These are phyloP conservation scores for Zelleria hepariella DNA, from an alignment of 2,888 invertebrate species.

Conservation along the genomic window DNA sequence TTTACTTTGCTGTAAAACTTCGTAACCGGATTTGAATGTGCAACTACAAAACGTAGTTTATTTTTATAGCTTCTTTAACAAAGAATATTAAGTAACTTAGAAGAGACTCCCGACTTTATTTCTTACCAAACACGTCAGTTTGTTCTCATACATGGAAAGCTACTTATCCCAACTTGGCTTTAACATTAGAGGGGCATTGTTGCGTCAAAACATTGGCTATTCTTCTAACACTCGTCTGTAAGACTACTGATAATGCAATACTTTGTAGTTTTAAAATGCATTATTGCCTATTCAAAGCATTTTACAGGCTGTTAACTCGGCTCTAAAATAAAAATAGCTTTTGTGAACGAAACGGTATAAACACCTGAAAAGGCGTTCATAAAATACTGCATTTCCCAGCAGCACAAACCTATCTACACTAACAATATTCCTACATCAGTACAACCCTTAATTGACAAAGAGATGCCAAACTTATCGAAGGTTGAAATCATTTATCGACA, in stretches of 20 bases:
- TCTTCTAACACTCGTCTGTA: background rate
- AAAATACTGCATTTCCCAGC: background rate
- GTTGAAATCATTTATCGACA: no score
- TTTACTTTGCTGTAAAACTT: no score
- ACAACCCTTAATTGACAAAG: no score
- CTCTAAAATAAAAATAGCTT: background rate
- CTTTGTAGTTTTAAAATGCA: background rate
- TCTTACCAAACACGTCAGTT: background rate
- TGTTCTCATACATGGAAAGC: slow-evolving; percentile 53
- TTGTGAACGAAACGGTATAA: background rate
- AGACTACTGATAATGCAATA: background rate
- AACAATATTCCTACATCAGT: no score
- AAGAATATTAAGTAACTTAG: slow-evolving; percentile 15
- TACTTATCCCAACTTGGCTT: slow-evolving; percentile 64
- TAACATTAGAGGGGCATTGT: slow-evolving; percentile 54
- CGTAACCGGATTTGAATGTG: no score
- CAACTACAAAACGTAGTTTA: no score
- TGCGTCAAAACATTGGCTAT: slow-evolving; percentile 30
- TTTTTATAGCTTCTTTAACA: background rate
- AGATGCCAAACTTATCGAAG: no score
- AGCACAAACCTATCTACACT: no score
- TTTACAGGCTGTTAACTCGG: background rate
- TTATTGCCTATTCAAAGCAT: background rate
- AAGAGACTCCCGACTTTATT: slow-evolving; percentile 7
- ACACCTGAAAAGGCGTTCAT: background rate